Base-by-base conservation (phyloP, 2,888 invertebrate species). In the Diarsia rubi region DNA sequence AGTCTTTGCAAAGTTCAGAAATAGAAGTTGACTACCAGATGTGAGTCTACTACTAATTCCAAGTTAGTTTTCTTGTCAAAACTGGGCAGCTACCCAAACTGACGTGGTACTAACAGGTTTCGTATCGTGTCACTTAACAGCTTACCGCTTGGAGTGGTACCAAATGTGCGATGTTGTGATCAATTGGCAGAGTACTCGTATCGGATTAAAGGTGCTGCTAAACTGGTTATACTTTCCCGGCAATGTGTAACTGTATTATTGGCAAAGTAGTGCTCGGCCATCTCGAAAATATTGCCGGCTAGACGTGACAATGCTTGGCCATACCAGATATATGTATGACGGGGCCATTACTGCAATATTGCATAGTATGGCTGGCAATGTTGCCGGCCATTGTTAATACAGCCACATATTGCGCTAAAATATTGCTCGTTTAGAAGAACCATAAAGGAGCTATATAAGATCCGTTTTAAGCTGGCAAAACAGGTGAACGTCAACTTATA, bases 61-160 rank as follows among this genome's bases (percentile, higher is more conserved):
- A 42, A 31, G 57, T 14, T 52, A 75, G 49, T 66, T 59, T 66
- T 76, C 69, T 62, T 57, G 45, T 14, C 5, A 2, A n/a, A 42
- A 64, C 27, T 76, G 79, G 79, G 82, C 79, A 80, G 59, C 42
- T 76, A 54, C 82, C 79, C 79, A 82, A 80, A 24, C 45, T 59
- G 31, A 68, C n/a, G 19, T 16, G 67, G 57, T 59, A 77, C 63
- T 76, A 80, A 81, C 70, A 57, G 70, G 59, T 76, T 64, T 63
- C 9, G 42, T 66, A 66, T 66, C n/a, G 37, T 45, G n/a, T 12
- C 47, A 57, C n/a, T 70, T 49, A 49, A 64, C 31, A 77, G 77
- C 70, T 80, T 76, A 76, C 47, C 12, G 45, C 31, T 81, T 76
- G 82, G 82, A 79, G 42, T 64, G 14, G 14, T 42, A 76, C 79